phyloP scores from a whole-genome alignment of 2,113 vertebrate species.

The Anhinga rufa region DNA sequence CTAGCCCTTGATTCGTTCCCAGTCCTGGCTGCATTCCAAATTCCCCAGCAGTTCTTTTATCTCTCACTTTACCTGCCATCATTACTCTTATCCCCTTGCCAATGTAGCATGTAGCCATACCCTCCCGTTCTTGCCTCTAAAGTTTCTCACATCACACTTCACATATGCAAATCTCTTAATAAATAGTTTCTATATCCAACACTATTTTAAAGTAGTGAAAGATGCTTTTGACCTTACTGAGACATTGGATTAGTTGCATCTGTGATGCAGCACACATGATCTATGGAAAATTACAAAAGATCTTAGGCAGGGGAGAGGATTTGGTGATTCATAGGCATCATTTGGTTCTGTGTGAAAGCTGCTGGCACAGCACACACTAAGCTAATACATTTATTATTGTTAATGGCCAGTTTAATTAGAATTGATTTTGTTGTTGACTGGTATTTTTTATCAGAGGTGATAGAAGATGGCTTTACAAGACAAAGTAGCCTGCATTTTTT shows the following conservation, averaged over 20 bases:
- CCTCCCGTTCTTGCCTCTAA: neutral
- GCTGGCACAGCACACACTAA: neutral
- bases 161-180: neutral
- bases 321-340: conserved; percentile 11
- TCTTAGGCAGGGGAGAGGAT: neutral
- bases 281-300: neutral
- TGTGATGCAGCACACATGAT: neutral
- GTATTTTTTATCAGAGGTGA: neutral
- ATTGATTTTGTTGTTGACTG: neutral
- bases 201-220: neutral
- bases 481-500: neutral
- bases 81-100: neutral
- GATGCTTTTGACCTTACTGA: neutral
- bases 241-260: neutral
- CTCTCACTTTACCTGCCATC: neutral
- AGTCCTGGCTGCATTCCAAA: neutral
- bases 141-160: neutral
- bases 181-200: neutral
- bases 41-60: neutral
- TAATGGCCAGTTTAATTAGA: conserved; percentile 1
- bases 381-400: neutral
- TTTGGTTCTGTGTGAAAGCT: neutral
- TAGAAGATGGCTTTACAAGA: neutral
- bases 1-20: neutral
- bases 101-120: neutral